phyloP scores from a whole-genome alignment of 2,113 vertebrate species.

The Albula glossodonta region DNA sequence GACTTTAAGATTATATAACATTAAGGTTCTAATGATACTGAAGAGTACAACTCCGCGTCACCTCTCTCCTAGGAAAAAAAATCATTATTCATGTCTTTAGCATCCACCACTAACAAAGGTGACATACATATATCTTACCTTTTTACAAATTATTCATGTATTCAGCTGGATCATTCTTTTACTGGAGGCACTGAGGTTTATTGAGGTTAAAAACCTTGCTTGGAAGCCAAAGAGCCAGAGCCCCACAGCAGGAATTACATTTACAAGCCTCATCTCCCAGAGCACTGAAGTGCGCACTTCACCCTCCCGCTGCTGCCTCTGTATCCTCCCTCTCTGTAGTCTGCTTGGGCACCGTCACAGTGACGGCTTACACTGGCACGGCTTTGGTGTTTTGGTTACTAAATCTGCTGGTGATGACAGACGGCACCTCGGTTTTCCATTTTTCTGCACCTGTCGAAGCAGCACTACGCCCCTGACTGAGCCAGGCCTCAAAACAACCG shows the following conservation, averaged over 20 bases:
- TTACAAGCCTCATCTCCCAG: background rate
- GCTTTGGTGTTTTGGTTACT: conserved; percentile 79
- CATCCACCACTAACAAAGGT: too few relatives aligned
- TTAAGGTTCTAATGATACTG: background rate
- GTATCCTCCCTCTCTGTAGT: conserved; percentile 46
- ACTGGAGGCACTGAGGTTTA: too few relatives aligned
- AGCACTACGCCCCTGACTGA: conserved; percentile 81
- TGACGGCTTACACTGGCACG: conserved; percentile 78
- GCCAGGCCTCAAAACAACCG: conserved; percentile 82
- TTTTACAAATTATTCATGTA: too few relatives aligned
- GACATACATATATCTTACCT: too few relatives aligned
- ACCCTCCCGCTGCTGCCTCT: background rate
- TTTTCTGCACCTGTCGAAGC: conserved; percentile 83
- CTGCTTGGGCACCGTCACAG: conserved; percentile 94
- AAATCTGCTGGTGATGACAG: conserved; percentile 82
- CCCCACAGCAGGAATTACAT: background rate
- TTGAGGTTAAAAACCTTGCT: too few relatives aligned
- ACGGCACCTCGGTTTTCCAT: conserved; percentile 83
- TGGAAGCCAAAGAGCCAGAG: too few relatives aligned
- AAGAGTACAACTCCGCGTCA: too few relatives aligned
- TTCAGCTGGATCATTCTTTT: too few relatives aligned
- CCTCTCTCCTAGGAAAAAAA: too few relatives aligned
- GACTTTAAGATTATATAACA: too few relatives aligned
- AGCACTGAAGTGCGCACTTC: too few relatives aligned
- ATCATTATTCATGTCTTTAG: too few relatives aligned